Evolutionary conservation across 2,888 invertebrate species (phyloP).

Genomic region (Patella ulyssiponensis): DNA sequence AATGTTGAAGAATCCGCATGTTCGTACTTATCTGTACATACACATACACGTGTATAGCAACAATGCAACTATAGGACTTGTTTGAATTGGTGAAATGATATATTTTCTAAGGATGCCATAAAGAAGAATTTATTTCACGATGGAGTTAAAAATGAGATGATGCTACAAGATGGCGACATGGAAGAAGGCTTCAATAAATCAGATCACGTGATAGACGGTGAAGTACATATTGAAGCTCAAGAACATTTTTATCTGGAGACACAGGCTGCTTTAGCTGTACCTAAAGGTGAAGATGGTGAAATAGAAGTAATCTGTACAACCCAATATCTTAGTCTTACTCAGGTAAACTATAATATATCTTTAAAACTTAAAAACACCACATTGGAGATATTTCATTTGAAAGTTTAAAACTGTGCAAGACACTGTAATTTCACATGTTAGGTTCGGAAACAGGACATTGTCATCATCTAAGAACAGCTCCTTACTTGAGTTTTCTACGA

Average conservation of each 20-base stretch:
- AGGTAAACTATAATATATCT: constrained; percentile 39
- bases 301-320: constrained; percentile 88
- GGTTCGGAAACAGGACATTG: too few species aligned
- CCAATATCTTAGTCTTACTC: constrained; percentile 76
- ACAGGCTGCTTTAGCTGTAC: constrained; percentile 73
- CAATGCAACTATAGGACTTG: too few species aligned
- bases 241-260: constrained; percentile 98
- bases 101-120: constrained; percentile 46
- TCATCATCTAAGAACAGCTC: too few species aligned
- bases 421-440: too few species aligned
- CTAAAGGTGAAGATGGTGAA: constrained; percentile 84
- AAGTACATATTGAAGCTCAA: constrained; percentile 88
- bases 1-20: too few species aligned
- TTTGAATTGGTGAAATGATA: too few species aligned
- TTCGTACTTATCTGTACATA: too few species aligned
- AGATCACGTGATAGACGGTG: constrained; percentile 84
- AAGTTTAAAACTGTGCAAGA: too few species aligned
- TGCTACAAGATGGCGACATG: constrained; percentile 76
- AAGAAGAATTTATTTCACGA: constrained; percentile 37
- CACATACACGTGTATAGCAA: too few species aligned
- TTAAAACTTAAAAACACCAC: too few species aligned
- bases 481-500: too few species aligned
- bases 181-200: constrained; percentile 80
- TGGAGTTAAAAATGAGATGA: background rate
- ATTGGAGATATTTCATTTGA: too few species aligned